Base-by-base conservation (phyloP, 1,140 invertebrate species). In the Zaprionus tsacasi region DNA sequence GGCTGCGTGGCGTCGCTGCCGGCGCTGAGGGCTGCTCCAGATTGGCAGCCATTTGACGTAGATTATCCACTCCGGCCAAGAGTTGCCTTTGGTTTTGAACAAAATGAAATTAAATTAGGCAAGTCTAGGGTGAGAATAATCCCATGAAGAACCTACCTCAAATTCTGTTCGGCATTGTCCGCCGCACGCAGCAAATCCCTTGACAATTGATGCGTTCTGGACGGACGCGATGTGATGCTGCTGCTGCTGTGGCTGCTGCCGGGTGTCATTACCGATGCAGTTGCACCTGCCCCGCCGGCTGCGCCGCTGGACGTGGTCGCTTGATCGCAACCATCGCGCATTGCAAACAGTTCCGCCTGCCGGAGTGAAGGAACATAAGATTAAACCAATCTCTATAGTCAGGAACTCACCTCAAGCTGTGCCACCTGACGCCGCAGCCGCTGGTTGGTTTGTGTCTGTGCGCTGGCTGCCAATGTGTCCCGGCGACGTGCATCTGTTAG, bases 61-160 rank as follows among this genome's bases (percentile, higher is more conserved):
- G 91, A 93, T 95, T 95, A 71, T 95, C 94, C 25, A 96, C 95
- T 35, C 95, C 95, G 43, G 93, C 94, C 80, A 96, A 93, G 38
- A 96, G 76, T 93, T 95, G 95, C 76, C 95, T 95, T 12, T n/a
- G 25, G 21, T 21, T 5, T 15, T 17, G 35, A 6, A 6, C n/a
- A 38, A 17, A 50, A 27, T 27, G 25, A 45, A 21, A 68, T 2
- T 6, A 2, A 10, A 2, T 48, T 13, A 52, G 27, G 3, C 10
- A 0, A 4, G 8, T 48, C 2, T 2, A n/a, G 17, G 7, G 21
- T 12, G 11, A 10, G 13, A 8, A 8, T 11, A 21, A 17, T 40
- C 52, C 15, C 4, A 11, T 11, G 1, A 11, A 71, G 1, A 11
- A 71, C 54, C 71, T 27, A 95, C 95, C 95, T 95, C 6, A 96